phyloP scores from a whole-genome alignment of 2,113 vertebrate species.

The Aptenodytes patagonicus region DNA sequence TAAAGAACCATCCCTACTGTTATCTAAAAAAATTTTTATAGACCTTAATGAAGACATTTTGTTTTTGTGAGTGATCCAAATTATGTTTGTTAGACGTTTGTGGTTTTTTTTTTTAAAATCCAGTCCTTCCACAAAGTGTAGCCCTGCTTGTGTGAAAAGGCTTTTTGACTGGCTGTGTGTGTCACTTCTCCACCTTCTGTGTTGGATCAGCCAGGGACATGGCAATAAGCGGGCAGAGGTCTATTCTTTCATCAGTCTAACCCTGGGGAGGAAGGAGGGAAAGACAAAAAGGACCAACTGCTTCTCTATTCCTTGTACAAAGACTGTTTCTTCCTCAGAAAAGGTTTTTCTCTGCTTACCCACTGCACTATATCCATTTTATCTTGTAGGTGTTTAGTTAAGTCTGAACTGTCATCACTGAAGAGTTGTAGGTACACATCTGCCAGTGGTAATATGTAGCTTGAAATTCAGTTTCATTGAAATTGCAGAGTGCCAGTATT shows the following conservation, averaged over 20 bases:
- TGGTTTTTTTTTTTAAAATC: neutral
- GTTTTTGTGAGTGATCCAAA: neutral
- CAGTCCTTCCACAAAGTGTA: neutral
- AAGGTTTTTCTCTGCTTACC: neutral
- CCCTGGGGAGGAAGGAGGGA: neutral
- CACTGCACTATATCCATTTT: neutral
- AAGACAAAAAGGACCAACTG: neutral
- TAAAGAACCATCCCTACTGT: neutral
- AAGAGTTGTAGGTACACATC: neutral
- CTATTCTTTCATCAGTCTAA: neutral
- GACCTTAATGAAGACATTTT: neutral
- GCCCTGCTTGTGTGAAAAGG: neutral
- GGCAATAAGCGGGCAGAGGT: neutral
- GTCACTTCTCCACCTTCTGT: neutral
- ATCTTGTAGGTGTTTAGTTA: neutral
- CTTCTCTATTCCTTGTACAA: neutral
- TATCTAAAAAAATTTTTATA: neutral
- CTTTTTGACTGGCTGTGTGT: neutral
- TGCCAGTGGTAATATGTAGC: neutral
- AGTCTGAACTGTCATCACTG: neutral
- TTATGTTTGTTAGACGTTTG: neutral
- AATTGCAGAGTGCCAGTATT: neutral
- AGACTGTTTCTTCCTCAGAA: neutral
- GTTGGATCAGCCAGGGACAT: neutral
- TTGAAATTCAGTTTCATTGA: neutral